Evolutionary conservation across 2,797 vertebrate genomes (phyloP), one percentile per base, ranked within the genome.

Genomic region (Masticophis lateralis): DNA sequence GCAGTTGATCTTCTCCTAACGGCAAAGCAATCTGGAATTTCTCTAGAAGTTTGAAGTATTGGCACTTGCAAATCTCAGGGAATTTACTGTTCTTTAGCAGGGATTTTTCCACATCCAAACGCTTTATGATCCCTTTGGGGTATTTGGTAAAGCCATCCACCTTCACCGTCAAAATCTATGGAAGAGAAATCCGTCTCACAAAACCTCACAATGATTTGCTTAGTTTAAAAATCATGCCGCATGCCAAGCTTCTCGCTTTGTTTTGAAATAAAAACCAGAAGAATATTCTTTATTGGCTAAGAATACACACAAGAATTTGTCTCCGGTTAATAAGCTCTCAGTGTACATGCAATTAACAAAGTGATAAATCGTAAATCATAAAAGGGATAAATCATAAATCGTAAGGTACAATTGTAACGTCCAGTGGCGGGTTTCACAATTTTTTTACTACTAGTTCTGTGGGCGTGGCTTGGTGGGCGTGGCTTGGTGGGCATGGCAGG

Each of bases 21-120:
- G 99, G 99, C 93, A 99, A 97, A 60, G 98, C 99, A 88, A 99
- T 99, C 96, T 99, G 99, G 94, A 99, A 99, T 97, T 99, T 99
- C 97, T 99, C 99, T 96, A 99, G 97, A 93, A 99, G 98, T 86
- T 98, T 99, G 61, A 99, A 98, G 96, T 99, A 99, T 93, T 99
- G 98, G 7, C 96, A 97, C 96, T 98, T 96, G 96, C 99, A 98
- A 90, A 97, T 98, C 95, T 98, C 98, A 4, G 99, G 99, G 96
- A 99, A 99, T 95, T 98, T 98, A 95, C 95, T 98, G 60, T 97
- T 98, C 96, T 99, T 98, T 12, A 96, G 98, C 89, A 99, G 98
- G 95, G 98, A 98, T 95, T 95, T 98, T 95, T 99, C 98, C 96
- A 99, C 98, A 94, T 98, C 97, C 1, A 98, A 98, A 93, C 98